Conservation (phyloP, 92 coral and sea anemone species). For the Micromussa lordhowensis region DNA sequence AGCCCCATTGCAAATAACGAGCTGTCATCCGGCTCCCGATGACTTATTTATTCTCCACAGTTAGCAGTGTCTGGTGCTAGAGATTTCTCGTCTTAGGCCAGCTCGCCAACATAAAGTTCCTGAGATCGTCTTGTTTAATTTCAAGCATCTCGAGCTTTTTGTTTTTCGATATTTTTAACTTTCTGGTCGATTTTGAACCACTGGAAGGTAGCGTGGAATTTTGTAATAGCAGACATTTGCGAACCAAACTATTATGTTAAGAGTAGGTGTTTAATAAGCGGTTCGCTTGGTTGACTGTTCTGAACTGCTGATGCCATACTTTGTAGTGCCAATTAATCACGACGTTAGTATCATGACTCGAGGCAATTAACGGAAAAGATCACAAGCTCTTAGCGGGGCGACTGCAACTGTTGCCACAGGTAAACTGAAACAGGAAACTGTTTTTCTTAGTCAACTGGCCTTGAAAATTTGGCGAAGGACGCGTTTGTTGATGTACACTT, state of each 20-base stretch:
- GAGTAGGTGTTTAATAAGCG: slow-evolving; percentile 6
- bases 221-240: background rate
- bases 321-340: slow-evolving; percentile 33
- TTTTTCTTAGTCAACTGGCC: background rate
- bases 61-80: background rate
- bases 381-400: background rate
- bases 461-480: background rate
- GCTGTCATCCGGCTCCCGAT: background rate
- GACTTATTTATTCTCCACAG: background rate
- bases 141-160: background rate
- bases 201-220: slow-evolving; percentile 11
- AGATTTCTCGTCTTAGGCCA: background rate
- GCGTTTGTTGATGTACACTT: slow-evolving; percentile 6
- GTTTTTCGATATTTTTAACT: background rate
- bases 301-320: background rate
- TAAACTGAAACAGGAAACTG: background rate
- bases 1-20: background rate
- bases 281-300: slow-evolving; percentile 6
- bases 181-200: background rate
- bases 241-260: background rate
- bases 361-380: background rate
- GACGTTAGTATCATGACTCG: background rate
- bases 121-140: background rate
- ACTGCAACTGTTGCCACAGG: background rate
- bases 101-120: too few species aligned